These are phyloP conservation scores for Okapia johnstoni DNA, from an alignment of 2,113 vertebrate genomes.

Conservation along the genomic window DNA sequence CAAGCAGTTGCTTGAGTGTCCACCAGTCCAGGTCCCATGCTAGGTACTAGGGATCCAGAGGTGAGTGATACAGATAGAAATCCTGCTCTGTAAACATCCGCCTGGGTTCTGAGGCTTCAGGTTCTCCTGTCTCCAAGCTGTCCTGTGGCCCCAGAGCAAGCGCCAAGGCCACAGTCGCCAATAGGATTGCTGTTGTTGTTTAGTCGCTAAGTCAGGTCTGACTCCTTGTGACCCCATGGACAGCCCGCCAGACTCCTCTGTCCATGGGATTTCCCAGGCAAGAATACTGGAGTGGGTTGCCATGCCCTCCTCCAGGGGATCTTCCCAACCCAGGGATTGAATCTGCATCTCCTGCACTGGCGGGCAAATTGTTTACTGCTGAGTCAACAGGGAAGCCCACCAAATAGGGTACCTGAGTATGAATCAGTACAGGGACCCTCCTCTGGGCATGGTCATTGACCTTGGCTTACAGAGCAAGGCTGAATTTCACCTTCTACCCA, in stretches of 20 bases:
- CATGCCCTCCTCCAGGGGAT: not conserved
- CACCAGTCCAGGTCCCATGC: rapidly evolving
- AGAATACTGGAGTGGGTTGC: not conserved
- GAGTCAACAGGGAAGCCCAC: not conserved
- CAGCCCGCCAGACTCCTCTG: not conserved
- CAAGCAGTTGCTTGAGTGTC: not conserved
- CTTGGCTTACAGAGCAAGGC: not conserved
- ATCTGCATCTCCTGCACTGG: not conserved
- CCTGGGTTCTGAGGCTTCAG: not conserved
- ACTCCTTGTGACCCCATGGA: not conserved
- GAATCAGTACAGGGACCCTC: not conserved
- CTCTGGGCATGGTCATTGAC: not conserved
- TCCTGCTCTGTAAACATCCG: not conserved
- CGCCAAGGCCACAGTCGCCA: not conserved
- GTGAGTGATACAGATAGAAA: not conserved
- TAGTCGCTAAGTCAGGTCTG: not conserved
- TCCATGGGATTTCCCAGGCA: not conserved
- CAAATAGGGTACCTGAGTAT: rapidly evolving
- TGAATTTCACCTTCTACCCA: not conserved
- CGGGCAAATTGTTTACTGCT: not conserved
- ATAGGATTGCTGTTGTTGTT: not conserved
- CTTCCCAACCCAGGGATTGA: not conserved
- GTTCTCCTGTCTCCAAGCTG: not conserved
- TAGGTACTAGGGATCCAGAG: too few relatives aligned
- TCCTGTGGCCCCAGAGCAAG: not conserved